Evolutionary conservation across 92 coral and sea anemone genomes (phyloP).

Genomic region (Porites divaricata): DNA sequence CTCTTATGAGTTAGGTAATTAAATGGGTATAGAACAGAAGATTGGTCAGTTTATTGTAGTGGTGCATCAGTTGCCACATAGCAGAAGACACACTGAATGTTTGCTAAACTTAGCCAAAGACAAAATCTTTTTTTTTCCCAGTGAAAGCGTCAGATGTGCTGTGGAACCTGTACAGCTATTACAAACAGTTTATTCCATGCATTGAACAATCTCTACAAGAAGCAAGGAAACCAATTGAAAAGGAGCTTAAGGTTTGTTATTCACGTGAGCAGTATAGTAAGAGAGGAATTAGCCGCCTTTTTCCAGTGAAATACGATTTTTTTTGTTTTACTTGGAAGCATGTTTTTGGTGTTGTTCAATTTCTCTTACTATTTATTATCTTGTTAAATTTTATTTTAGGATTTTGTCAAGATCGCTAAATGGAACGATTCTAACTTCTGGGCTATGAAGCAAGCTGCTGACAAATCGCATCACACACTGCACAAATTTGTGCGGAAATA

Average conservation of each 20-base stretch:
- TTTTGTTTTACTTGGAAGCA: background rate
- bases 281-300: background rate
- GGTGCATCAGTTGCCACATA: background rate
- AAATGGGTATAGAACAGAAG: background rate
- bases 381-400: conserved; percentile 41
- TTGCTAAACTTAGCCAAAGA: background rate
- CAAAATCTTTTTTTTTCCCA: background rate
- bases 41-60: background rate
- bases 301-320: background rate
- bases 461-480: conserved; percentile 90
- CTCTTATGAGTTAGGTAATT: too few species aligned
- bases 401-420: conserved; percentile 92
- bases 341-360: background rate
- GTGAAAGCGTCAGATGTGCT: conserved; percentile 67
- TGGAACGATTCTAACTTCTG: conserved; percentile 98
- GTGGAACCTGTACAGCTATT: conserved; percentile 79
- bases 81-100: background rate
- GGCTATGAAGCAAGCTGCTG: conserved; percentile 99
- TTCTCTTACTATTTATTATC: background rate
- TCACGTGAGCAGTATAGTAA: background rate
- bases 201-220: conserved; percentile 60
- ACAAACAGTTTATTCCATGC: conserved; percentile 79
- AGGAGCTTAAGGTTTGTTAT: conserved; percentile 88
- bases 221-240: conserved; percentile 89
- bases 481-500: conserved; percentile 91